A percentile compares a stretch with the other conserved stretches of the same genome.
phyloP scores from a whole-genome alignment of 2,888 invertebrate genomes.

The Abrostola tripartita region DNA sequence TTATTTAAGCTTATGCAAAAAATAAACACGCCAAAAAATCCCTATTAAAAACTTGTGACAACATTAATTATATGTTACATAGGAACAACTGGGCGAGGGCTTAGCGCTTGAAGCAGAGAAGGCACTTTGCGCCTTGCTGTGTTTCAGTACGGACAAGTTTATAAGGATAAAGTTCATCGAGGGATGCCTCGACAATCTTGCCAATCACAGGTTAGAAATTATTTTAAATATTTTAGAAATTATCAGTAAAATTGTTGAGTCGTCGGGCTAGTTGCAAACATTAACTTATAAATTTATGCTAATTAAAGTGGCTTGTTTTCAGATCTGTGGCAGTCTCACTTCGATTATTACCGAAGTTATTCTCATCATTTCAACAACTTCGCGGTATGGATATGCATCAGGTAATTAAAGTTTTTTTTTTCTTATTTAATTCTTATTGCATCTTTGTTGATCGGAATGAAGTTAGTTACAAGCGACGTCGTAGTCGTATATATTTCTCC shows the following conservation, averaged over 20 bases:
- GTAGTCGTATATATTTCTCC: too few relatives aligned
- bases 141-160: constrained; percentile 96
- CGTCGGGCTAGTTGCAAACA: too few relatives aligned
- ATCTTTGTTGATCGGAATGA: too few relatives aligned
- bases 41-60: too few relatives aligned
- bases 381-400: constrained; percentile 95
- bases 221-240: background rate
- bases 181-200: constrained; percentile 96
- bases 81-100: constrained; percentile 96
- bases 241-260: too few relatives aligned
- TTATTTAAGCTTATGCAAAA: too few relatives aligned
- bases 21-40: too few relatives aligned
- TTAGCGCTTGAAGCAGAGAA: constrained; percentile 98
- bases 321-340: constrained; percentile 97
- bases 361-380: constrained; percentile 97
- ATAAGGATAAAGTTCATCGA: constrained; percentile 98
- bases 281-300: background rate
- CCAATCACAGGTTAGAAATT: constrained; percentile 91
- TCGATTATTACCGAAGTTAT: constrained; percentile 95
- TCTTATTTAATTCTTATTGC: too few relatives aligned
- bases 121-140: constrained; percentile 95
- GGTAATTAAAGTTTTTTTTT: constrained; percentile 71
- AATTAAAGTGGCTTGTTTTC: constrained; percentile 31
- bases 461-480: too few relatives aligned
- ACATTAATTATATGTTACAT: constrained; percentile 41